Evolutionary conservation across 2,113 vertebrate species (phyloP), one percentile per base, ranked within the genome.

Genomic region (Hystrix brachyura): DNA sequence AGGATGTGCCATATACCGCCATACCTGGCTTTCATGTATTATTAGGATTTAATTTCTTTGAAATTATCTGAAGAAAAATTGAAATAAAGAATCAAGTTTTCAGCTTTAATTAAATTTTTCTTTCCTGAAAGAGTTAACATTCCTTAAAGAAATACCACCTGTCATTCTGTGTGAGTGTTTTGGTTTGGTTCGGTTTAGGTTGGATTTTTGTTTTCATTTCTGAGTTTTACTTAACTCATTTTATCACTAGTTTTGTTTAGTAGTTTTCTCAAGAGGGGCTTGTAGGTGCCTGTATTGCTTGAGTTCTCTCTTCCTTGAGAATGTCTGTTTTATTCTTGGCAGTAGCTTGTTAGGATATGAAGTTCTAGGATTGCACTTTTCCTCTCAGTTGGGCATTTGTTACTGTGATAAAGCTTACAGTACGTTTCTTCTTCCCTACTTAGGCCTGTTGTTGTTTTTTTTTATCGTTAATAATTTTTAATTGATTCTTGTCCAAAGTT

Each of bases 81-180:
- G 27, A 8, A 65, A 88, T 38, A 38, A 38, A 91, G 46, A 64
- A 91, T 60, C 71, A 15, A 74, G 85, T 34, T 88, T 85, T 29
- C 64, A 57, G 43, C 59, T 90, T 90, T 3, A 90, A 15, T 55
- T 81, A 94, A 90, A 25, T 92, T 55, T 94, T 95, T 71, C 27
- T 90, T 79, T 84, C 87, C 46, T 79, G 1, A 7, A 91, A 67
- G n/a, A 85, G 7, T 83, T 83, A 86, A 13, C 69, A 48, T 85
- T 74, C 43, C 48, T 85, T 18, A 79, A 74, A 76, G 46, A 67
- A 91, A 78, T 71, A 81, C 94, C 29, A 92, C 18, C 32, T n/a
- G 7, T 81, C 29, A 38, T 38, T 38, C 38, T 38, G 38, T 38
- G 38, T 38, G 38, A 38, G 38, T 38, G 38, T 38, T 38, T 38